Conservation (phyloP, 2,888 invertebrate genomes). For the Tetropium fuscum region DNA sequence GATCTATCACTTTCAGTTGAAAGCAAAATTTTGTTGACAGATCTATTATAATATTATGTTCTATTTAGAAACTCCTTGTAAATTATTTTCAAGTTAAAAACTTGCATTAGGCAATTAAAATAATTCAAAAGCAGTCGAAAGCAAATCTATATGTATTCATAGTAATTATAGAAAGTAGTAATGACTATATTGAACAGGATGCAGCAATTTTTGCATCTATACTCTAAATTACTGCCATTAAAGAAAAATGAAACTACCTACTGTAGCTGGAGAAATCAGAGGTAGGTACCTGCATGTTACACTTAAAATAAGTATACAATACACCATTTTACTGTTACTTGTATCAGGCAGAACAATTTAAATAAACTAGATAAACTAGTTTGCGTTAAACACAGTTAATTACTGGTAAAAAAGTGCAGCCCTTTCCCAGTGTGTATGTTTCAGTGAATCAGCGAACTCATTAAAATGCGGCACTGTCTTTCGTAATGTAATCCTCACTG, state of each 20-base stretch:
- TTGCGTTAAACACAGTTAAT: not conserved
- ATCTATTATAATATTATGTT: too few species aligned
- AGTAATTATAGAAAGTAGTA: constrained; percentile 17
- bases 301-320: constrained; percentile 7
- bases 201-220: constrained; percentile 17
- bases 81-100: too few species aligned
- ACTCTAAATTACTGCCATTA: constrained; percentile 20
- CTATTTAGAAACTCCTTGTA: too few species aligned
- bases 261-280: not conserved
- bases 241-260: constrained; percentile 16
- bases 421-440: constrained; percentile 29
- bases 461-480: constrained; percentile 44
- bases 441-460: constrained; percentile 38
- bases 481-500: constrained; percentile 31
- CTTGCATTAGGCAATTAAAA: too few species aligned
- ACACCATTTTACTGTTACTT: not conserved
- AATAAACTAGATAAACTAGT: constrained; percentile 17
- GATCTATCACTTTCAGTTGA: too few species aligned
- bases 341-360: constrained; percentile 3
- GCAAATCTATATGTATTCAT: too few species aligned
- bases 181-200: constrained; percentile 10
- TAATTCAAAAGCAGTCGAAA: too few species aligned
- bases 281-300: constrained; percentile 1
- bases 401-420: constrained; percentile 14
- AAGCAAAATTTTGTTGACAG: not conserved